Evolutionary conservation across 2,888 invertebrate genomes (phyloP), one percentile per base, ranked within the genome.

Genomic region (Papilio gigon): DNA sequence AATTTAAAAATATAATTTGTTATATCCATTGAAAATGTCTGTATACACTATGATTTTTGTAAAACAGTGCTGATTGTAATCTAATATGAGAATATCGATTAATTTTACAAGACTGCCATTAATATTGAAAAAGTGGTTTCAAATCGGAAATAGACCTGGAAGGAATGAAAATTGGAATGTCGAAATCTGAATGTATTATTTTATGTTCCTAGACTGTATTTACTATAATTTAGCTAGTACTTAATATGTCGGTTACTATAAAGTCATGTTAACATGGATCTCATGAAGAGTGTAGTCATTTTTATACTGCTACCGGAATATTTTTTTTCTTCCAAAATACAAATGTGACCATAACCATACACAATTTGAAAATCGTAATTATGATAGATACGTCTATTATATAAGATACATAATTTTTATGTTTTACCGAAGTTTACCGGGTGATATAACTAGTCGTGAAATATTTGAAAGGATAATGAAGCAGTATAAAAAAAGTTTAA

Each of bases 261-360:
- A 82, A 85, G 83, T 85, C 82, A 78, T 78, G 71, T 75, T 71
- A 83, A 82, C 77, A 79, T 78, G 76, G 87, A 87, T 87, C 87
- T 87, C 87, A 84, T 75, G 66, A 75, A 76, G 76, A 77, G 79
- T 76, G 78, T 84, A 86, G 84, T 85, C 81, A 83, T 77, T 79
- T 73, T 71, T 47, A 67, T 74, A 74, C 76, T 75, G 63, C 59
- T 56, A 66, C 44, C 30, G 22, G 35, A 17, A 44, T 27, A 14
- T 37, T 17, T 40, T 22, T 9, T 58, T 27, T 65, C 44, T 62
- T 44, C 37, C 11, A 59, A 44, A 27, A 22, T 12, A 30, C 6
- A 30, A 30, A 20, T 59, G 59, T 44, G 44, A 61, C 9, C 22
- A 25, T 60, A 25, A 27, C 9, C 60, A 27, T 25, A 25, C 25